phyloP scores from a whole-genome alignment of 2,888 invertebrate species.

The Celastrina argiolus region DNA sequence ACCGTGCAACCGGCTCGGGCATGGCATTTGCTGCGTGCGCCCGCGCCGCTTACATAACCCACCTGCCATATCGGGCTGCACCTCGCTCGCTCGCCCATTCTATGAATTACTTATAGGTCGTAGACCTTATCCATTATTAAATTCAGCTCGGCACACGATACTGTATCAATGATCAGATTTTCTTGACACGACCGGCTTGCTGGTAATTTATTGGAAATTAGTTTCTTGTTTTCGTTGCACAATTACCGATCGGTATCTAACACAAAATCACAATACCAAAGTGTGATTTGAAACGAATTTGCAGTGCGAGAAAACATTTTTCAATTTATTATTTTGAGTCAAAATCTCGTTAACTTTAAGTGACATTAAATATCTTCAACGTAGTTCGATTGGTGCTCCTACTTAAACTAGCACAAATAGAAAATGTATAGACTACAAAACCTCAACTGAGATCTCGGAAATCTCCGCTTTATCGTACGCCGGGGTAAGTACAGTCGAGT shows the following conservation, averaged over 20 bases:
- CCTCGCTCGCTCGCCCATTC: slow-evolving; percentile 72
- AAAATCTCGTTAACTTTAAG: too few species aligned
- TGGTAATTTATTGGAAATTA: slow-evolving; percentile 17
- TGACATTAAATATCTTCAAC: neutral
- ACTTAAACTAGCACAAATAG: slow-evolving; percentile 26
- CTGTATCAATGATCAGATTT: slow-evolving; percentile 44
- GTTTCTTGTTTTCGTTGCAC: slow-evolving; percentile 9
- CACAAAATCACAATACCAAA: neutral
- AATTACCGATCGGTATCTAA: slow-evolving; percentile 3
- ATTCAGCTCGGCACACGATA: slow-evolving; percentile 50
- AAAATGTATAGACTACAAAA: slow-evolving; percentile 46
- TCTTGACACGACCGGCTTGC: slow-evolving; percentile 27
- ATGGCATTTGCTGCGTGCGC: slow-evolving; percentile 61
- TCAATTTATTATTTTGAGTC: too few species aligned
- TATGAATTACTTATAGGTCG: slow-evolving; percentile 76
- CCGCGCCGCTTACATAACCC: slow-evolving; percentile 72
- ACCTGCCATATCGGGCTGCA: slow-evolving; percentile 74
- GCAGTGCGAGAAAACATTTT: neutral
- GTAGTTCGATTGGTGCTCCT: neutral
- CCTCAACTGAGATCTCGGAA: slow-evolving; percentile 44
- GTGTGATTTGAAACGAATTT: slow-evolving; percentile 1
- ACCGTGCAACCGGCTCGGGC: slow-evolving; percentile 52
- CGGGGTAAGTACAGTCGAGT: slow-evolving; percentile 38
- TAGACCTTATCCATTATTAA: slow-evolving; percentile 70
- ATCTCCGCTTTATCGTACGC: slow-evolving; percentile 43